Conservation (phyloP, 2,113 vertebrate genomes). For the Saccopteryx leptura region DNA sequence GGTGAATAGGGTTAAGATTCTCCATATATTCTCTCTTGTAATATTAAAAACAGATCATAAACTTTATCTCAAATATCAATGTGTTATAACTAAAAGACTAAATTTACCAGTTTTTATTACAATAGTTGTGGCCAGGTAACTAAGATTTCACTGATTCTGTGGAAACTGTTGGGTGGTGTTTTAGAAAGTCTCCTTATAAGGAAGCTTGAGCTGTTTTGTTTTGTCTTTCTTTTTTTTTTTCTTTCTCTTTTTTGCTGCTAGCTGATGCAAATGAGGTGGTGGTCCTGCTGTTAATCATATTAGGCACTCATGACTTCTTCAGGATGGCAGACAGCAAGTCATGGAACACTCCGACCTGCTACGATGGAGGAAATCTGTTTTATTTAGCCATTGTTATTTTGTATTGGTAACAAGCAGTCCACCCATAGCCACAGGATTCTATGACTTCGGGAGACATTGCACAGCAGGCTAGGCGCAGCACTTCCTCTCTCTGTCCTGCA, state of each 20-base stretch:
- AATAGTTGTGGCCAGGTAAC: neutral
- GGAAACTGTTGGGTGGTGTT: neutral
- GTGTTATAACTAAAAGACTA: neutral
- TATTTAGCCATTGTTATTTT: neutral
- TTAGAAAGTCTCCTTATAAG: neutral
- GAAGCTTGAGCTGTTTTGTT: neutral
- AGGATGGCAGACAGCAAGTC: neutral
- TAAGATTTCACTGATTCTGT: neutral
- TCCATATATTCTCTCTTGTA: neutral
- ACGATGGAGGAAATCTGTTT: neutral
- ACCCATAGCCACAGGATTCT: neutral
- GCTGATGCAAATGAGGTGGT: neutral
- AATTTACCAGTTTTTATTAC: constrained; percentile 5
- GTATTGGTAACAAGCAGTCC: neutral
- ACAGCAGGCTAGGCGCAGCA: neutral
- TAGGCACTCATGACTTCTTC: neutral
- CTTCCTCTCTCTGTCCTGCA: neutral
- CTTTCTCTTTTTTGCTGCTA: neutral
- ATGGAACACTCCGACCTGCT: neutral
- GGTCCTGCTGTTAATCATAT: neutral
- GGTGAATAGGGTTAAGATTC: neutral
- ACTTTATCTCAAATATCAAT: neutral
- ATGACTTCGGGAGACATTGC: neutral
- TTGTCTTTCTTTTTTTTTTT: too few species aligned
- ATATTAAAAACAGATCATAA: constrained; percentile 18